A percentile compares a stretch with the other conserved stretches of the same genome.
Evolutionary conservation across 2,797 vertebrate genomes (phyloP).

Genomic region (Syngnathus acus): DNA sequence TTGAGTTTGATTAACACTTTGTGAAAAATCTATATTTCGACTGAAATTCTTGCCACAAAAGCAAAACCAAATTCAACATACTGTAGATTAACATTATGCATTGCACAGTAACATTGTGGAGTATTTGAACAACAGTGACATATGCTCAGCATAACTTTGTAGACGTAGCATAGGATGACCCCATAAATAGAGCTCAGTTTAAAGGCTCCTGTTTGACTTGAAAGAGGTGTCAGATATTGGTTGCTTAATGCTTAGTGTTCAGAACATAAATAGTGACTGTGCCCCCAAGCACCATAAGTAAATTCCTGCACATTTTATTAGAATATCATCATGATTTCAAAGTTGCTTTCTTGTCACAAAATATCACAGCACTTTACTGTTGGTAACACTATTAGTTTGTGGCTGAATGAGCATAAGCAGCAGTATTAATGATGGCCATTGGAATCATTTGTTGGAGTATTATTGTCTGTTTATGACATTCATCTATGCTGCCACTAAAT

Average conservation of each 20-base stretch:
- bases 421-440: neutral
- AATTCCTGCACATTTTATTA: neutral
- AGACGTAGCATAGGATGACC: no score
- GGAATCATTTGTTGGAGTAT: neutral
- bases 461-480: neutral
- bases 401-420: neutral
- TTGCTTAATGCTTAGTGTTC: neutral
- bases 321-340: neutral
- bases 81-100: neutral
- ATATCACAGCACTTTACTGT: neutral
- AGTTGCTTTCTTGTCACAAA: neutral
- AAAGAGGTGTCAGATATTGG: constrained; percentile 18
- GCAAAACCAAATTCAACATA: neutral
- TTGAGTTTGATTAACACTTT: neutral
- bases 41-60: neutral
- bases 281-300: neutral
- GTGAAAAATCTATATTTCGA: neutral
- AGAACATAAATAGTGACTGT: neutral
- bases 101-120: neutral
- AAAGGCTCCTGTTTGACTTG: neutral
- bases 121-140: neutral
- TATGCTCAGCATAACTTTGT: neutral
- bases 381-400: neutral
- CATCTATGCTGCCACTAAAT: neutral
- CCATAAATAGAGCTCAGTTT: neutral